Conservation (phyloP, 1,140 invertebrate species). For the Chymomyza costata region DNA sequence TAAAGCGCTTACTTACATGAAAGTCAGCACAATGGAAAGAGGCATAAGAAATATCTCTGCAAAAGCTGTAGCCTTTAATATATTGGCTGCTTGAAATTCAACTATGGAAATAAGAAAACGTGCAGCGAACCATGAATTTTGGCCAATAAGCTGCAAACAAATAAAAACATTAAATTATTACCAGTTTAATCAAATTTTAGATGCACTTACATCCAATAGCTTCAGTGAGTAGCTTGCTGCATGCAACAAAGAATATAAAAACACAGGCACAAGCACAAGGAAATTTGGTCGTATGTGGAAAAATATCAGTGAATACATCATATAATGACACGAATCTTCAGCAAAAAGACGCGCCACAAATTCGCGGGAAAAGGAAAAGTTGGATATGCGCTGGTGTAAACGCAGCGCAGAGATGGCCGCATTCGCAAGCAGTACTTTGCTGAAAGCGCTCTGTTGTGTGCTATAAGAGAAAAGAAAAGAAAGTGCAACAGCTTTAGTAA, state of each 20-base stretch:
- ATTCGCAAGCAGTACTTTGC: constrained; percentile 92
- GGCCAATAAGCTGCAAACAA: constrained; percentile 84
- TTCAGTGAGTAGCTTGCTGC: constrained; percentile 91
- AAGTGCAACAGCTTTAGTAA: too few relatives aligned
- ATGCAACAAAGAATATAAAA: constrained; percentile 93
- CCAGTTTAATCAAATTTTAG: constrained; percentile 16
- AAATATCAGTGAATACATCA: constrained; percentile 96
- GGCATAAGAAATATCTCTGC: constrained; percentile 95
- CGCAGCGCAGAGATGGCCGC: constrained; percentile 94
- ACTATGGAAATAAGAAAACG: constrained; percentile 89
- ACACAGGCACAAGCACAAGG: constrained; percentile 91
- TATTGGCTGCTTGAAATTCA: constrained; percentile 90
- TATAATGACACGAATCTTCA: constrained; percentile 97
- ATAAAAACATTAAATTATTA: neutral
- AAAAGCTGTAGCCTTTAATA: constrained; percentile 89
- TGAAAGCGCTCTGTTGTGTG: constrained; percentile 89
- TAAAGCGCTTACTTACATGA: constrained; percentile 86
- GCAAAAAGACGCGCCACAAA: constrained; percentile 86
- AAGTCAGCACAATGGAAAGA: constrained; percentile 87
- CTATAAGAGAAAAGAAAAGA: constrained; percentile 76
- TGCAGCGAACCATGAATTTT: constrained; percentile 91
- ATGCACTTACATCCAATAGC: constrained; percentile 91
- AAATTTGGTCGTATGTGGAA: constrained; percentile 91
- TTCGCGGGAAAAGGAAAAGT: constrained; percentile 86
- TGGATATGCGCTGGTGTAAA: constrained; percentile 93